phyloP scores from a whole-genome alignment of 37 sponge, comb jelly and placozoan genomes.

The Haliclona indistincta region DNA sequence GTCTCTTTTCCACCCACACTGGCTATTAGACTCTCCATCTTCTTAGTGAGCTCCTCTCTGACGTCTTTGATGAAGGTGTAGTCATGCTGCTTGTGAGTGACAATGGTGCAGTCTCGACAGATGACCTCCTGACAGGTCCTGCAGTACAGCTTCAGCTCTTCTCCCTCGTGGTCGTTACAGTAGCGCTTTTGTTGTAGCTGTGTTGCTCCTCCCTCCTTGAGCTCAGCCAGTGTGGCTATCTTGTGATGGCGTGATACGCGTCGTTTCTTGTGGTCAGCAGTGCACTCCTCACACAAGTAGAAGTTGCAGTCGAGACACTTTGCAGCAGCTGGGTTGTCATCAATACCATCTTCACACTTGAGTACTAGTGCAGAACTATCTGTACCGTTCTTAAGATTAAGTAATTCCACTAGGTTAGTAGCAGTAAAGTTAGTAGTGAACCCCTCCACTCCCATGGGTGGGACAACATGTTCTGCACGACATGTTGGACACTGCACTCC shows the following conservation, averaged over 20 bases:
- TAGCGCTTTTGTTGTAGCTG: background rate
- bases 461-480: background rate
- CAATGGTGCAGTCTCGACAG: constrained; percentile 31
- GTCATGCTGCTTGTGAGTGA: constrained; percentile 9
- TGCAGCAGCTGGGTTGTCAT: background rate
- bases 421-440: background rate
- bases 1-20: background rate
- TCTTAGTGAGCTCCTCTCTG: background rate
- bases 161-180: constrained; percentile 17
- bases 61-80: background rate
- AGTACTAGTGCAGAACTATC: background rate
- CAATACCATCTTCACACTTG: constrained; percentile 17
- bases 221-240: background rate
- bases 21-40: background rate
- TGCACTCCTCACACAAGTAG: constrained; percentile 12
- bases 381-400: background rate
- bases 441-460: background rate
- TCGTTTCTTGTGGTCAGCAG: background rate
- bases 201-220: background rate
- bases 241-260: background rate
- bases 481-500: background rate
- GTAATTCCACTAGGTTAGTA: background rate
- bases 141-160: constrained; percentile 34
- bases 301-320: background rate
- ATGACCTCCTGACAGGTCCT: constrained; percentile 14